phyloP scores from a whole-genome alignment of 2,888 invertebrate genomes.

The Euzophera pinguis region DNA sequence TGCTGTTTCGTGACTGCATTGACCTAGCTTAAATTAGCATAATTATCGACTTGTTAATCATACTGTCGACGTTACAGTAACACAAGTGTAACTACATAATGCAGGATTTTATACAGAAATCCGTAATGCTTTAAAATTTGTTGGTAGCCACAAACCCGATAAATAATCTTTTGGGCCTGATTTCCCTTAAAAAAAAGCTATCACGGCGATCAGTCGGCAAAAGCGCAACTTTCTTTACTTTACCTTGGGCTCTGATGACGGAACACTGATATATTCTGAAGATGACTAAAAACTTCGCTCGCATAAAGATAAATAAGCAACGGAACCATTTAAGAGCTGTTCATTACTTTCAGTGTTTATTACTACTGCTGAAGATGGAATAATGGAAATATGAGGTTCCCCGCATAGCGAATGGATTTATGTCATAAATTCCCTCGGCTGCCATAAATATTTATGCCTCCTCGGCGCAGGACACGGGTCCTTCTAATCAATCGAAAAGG shows the following conservation, averaged over 20 bases:
- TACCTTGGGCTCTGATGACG: no score
- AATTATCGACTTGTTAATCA: slow-evolving; percentile 2
- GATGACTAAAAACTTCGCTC: no score
- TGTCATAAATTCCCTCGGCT: slow-evolving; percentile 1
- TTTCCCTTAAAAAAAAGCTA: no score
- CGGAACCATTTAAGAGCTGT: not conserved
- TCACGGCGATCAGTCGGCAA: no score
- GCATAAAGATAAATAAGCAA: no score
- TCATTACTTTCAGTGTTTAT: not conserved
- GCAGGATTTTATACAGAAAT: no score
- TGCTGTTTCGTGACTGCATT: not conserved
- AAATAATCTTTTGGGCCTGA: no score
- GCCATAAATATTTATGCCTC: slow-evolving; percentile 6
- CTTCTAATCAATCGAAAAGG: slow-evolving; percentile 9
- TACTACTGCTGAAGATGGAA: not conserved
- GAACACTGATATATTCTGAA: no score
- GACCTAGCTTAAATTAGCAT: slow-evolving; percentile 1
- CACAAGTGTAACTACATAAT: not conserved
- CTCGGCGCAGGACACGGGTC: slow-evolving; percentile 5
- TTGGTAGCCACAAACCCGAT: no score
- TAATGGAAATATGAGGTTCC: slow-evolving; percentile 6
- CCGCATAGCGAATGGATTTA: slow-evolving; percentile 6
- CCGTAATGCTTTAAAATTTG: no score
- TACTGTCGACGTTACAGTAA: not conserved
- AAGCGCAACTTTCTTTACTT: no score